Base-by-base conservation (phyloP, 1,140 invertebrate species). In the Papilio polytes region DNA sequence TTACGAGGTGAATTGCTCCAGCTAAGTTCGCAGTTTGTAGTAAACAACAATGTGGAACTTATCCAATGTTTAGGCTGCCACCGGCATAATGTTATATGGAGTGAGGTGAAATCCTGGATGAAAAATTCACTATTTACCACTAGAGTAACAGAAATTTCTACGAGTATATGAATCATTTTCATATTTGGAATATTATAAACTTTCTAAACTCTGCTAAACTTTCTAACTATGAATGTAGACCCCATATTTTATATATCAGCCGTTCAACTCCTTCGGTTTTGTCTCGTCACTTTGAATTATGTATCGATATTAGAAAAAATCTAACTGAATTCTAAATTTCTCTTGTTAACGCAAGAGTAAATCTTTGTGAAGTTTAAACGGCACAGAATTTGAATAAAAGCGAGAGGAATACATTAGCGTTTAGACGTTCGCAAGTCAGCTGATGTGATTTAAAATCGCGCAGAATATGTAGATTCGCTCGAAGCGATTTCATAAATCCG, bases 1-100 rank as follows among this genome's bases (percentile, higher is more conserved):
- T 94, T 94, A 94, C 90, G 87, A 89, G 87, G 84, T 89, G 89
- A 92, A 94, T 90, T 91, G 90, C 88, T 85, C 86, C 82, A 86
- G 84, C 83, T 90, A 87, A 91, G 87, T 91, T 93, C 88, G 86
- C 88, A 93, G 89, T 91, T 94, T 88, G 85, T 84, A 86, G 89
- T 93, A 94, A 93, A 94, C 92, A 92, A 94, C 89, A 92, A 92
- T 94, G 88, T 86, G 90, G 87, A 92, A 93, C 84, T 94, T 92
- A 88, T 86, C 86, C 90, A 84, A 89, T 90, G 87, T 88, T 87
- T 89, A 87, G 86, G 82, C 63, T 70, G 63, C 76, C 79, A 80
- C 80, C 84, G 80, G 80, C 82, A 86, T 90, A 92, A 92, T 92
- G 90, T 87, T 88, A 88, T 89, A 48, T 46, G 44, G 74, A 53